Base-by-base conservation (phyloP, 2,113 vertebrate genomes). In the Marcusenius ussheri region DNA sequence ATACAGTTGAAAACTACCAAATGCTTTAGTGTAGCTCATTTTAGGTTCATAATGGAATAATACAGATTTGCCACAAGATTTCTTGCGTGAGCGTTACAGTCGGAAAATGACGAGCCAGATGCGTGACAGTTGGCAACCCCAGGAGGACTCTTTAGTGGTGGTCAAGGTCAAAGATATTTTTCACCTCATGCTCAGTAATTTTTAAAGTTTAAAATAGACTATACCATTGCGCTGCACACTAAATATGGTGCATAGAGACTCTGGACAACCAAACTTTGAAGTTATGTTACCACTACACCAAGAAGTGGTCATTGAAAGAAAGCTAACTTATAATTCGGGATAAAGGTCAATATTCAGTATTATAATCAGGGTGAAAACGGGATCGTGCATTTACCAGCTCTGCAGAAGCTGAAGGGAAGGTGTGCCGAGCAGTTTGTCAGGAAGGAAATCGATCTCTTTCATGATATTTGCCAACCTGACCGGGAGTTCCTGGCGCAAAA, bases 401-500 rank as follows among this genome's bases (percentile, higher is more conserved):
- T 95, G 97, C 80, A 99, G 97, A 88, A 99, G 92, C 53, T 98
- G 97, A 3, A 99, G 95, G 0, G 98, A 99, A 35, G 98, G 96
- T 50, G 98, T 99, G 86, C 95, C 58, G 1, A 98, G 93, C 80
- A 99, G 93, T 90, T 94, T 97, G 91, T 97, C 97, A 9, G 98
- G 98, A 88, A 99, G 98, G 51, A 98, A 97, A 91, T 98, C 97
- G 0, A 99, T 99, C 94, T 99, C 98, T 90, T 96, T 98, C 95
- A 99, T 96, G 92, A 99, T 99, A 93, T 99, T 99, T 89, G 98
- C 98, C 91, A 99, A 94, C 91, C 98, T 95, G 90, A 99, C 98
- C 5, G 98, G 98, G 93, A 99, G 97, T 91, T 99, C 98, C 94
- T 99, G 98, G 3, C 98, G 94, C 91, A 99, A 93, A 95, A 99